phyloP scores from a whole-genome alignment of 2,888 invertebrate species.

The Agrochola lota region DNA sequence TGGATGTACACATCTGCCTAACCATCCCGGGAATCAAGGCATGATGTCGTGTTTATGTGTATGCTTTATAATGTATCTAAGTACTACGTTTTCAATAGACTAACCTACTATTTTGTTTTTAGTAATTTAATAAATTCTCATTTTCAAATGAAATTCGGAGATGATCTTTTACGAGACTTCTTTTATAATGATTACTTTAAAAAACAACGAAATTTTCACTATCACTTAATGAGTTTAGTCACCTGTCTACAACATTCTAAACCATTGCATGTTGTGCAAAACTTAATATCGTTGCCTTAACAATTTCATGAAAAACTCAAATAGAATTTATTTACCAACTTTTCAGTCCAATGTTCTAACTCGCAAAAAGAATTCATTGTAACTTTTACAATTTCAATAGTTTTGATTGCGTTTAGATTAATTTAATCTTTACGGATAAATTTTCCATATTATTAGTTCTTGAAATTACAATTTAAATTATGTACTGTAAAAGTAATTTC shows the following conservation, averaged over 20 bases:
- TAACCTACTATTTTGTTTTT: neutral
- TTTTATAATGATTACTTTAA: neutral
- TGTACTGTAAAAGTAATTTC: slow-evolving; percentile 5
- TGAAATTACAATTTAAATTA: slow-evolving; percentile 44
- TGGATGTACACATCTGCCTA: neutral
- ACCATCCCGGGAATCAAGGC: neutral
- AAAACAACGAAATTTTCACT: neutral
- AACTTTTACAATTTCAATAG: slow-evolving; percentile 54
- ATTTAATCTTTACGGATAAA: slow-evolving; percentile 32
- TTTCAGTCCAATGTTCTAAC: slow-evolving; percentile 29
- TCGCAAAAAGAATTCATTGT: slow-evolving; percentile 36
- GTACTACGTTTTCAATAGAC: neutral
- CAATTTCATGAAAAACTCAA: neutral
- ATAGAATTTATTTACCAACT: slow-evolving; percentile 44
- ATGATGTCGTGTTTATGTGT: neutral
- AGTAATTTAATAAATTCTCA: neutral
- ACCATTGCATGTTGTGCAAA: neutral
- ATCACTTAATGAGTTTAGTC: slow-evolving; percentile 1
- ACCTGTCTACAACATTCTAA: neutral
- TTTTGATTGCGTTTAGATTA: slow-evolving; percentile 45
- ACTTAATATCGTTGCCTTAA: neutral
- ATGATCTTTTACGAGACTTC: neutral
- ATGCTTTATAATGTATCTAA: neutral
- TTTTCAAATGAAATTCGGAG: neutral
- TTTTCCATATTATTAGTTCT: slow-evolving; percentile 32